These are phyloP conservation scores for Pavo muticus DNA, from an alignment of 2,113 vertebrate genomes.

Conservation along the genomic window DNA sequence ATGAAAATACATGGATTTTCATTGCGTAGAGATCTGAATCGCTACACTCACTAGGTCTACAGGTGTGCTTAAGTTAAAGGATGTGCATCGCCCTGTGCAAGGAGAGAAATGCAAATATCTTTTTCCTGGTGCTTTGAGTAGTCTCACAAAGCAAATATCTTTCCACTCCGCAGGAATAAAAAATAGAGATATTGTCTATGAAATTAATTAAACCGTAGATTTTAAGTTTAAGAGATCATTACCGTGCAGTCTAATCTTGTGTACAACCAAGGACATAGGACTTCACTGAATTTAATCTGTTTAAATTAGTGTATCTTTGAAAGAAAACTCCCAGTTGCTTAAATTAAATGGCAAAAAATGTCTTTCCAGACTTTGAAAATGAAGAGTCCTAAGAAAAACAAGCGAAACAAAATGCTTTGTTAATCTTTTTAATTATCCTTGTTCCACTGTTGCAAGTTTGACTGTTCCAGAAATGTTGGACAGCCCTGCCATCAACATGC, in stretches of 20 bases:
- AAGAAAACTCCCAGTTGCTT: neutral
- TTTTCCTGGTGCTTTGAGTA: neutral
- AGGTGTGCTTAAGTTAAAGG: neutral
- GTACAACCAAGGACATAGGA: neutral
- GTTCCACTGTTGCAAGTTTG: neutral
- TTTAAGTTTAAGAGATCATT: neutral
- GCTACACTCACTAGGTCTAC: neutral
- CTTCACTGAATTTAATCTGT: neutral
- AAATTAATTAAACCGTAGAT: neutral
- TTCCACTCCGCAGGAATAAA: neutral
- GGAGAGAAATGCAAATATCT: neutral
- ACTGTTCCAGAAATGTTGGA: neutral
- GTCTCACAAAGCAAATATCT: neutral
- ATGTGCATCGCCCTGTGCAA: neutral
- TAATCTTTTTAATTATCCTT: neutral
- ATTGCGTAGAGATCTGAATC: neutral
- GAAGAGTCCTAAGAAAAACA: neutral
- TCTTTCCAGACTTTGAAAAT: conserved; percentile 3
- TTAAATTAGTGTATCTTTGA: neutral
- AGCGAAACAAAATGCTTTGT: neutral
- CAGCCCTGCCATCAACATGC: neutral
- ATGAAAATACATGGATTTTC: neutral
- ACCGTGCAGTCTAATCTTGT: neutral
- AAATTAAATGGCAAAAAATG: neutral
- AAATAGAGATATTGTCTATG: neutral